A percentile compares a stretch with the other conserved stretches of the same genome.
Conservation (phyloP, 1,140 invertebrate genomes). For the Drosophila funebris region DNA sequence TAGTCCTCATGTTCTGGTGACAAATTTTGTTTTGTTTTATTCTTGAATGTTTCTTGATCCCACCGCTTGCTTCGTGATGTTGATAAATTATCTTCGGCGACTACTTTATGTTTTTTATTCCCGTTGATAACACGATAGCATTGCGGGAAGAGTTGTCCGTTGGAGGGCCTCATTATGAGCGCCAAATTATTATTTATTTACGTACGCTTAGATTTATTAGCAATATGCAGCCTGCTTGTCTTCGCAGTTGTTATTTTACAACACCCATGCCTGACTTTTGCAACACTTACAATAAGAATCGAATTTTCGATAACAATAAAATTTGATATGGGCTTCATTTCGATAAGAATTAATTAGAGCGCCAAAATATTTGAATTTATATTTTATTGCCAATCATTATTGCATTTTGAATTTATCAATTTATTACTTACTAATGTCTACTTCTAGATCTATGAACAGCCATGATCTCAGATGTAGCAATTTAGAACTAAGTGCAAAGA, state of each 20-base stretch:
- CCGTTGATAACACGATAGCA: not conserved
- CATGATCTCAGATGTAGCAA: not conserved
- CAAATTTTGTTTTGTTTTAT: not conserved
- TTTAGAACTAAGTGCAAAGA: not conserved
- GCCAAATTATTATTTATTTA: slow-evolving; percentile 5
- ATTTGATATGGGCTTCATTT: not conserved
- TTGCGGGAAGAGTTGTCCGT: not conserved
- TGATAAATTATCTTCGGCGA: not conserved
- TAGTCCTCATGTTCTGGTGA: not conserved
- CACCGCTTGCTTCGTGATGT: not conserved
- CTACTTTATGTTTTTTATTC: not conserved
- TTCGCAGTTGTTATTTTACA: not conserved
- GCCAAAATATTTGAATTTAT: not conserved
- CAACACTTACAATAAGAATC: not conserved
- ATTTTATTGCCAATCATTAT: not conserved
- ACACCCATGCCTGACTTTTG: not conserved
- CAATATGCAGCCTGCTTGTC: not conserved
- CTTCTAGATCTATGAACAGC: not conserved
- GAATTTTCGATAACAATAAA: not conserved
- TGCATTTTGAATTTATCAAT: not conserved
- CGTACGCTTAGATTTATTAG: not conserved
- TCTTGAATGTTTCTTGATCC: not conserved
- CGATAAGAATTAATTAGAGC: not conserved
- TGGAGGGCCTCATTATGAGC: slow-evolving; percentile 8
- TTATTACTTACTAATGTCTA: no score